phyloP scores from a whole-genome alignment of 2,113 vertebrate species.

The Forbesichthys papilliferus region DNA sequence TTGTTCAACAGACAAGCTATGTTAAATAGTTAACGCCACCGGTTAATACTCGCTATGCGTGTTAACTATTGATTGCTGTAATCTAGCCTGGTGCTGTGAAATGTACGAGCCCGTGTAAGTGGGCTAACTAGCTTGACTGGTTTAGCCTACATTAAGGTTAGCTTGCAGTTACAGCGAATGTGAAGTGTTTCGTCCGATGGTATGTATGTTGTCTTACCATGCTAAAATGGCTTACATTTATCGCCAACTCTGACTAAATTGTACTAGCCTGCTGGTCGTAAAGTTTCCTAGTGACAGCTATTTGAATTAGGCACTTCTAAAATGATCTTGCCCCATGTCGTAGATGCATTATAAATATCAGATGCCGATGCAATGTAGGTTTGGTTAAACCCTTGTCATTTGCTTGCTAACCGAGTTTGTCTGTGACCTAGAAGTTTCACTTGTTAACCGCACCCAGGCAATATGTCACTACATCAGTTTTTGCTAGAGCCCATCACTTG shows the following conservation, averaged over 20 bases:
- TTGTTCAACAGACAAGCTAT: too few relatives aligned
- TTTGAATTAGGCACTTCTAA: too few relatives aligned
- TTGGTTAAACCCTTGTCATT: neutral
- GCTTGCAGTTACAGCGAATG: neutral
- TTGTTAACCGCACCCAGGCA: conserved; percentile 72
- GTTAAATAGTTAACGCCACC: neutral
- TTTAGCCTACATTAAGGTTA: neutral
- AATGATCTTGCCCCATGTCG: neutral
- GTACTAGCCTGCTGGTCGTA: too few relatives aligned
- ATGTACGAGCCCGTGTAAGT: neutral
- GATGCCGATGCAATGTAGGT: neutral
- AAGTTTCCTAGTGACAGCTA: too few relatives aligned
- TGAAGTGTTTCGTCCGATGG: conserved; percentile 2
- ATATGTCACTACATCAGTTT: conserved; percentile 98
- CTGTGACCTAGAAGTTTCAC: conserved; percentile 52
- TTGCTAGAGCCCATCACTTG: conserved; percentile 98
- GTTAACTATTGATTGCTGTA: neutral
- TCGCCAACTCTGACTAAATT: too few relatives aligned
- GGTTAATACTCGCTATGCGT: neutral
- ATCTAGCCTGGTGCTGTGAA: neutral
- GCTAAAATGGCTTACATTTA: conserved; percentile 6
- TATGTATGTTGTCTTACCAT: neutral
- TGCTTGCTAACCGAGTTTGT: conserved; percentile 32
- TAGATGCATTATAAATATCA: neutral
- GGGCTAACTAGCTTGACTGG: conserved; percentile 1